Evolutionary conservation across 2,888 invertebrate genomes (phyloP), one percentile per base, ranked within the genome.

Genomic region (Empis livida): DNA sequence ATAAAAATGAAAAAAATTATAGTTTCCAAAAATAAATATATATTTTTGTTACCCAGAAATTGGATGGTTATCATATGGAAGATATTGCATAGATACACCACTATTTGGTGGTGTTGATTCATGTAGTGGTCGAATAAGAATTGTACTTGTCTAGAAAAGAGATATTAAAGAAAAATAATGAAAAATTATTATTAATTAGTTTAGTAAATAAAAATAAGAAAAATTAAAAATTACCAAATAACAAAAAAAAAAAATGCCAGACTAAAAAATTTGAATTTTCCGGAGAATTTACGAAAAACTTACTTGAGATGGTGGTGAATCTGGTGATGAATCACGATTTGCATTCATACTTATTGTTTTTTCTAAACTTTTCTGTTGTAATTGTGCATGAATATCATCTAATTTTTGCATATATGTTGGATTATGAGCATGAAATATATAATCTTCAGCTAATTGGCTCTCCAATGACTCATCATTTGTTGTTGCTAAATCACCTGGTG

Each of bases 241-340:
- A 3, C 5, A 32, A 32, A 32, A 32, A 13, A 32, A 32, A 32
- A 32, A 4, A 32, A 32, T 32, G 32, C 10, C 3, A 32, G 35
- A 35, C 5, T n/a, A n/a, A 13, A 35, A 13, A 13, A 32, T 32
- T 32, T n/a, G n/a, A 35, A 35, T 13, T n/a, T n/a, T 13, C n/a
- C n/a, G n/a, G n/a, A n/a, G n/a, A n/a, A n/a, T n/a, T n/a, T n/a
- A n/a, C n/a, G n/a, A n/a, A n/a, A n/a, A n/a, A 35, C 3, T 30
- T 52, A 70, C 70, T 60, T 70, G 69, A 10, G 68, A 68, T 37
- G 67, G 66, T 27, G 70, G 70, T 14, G 69, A 69, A 45, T 70
- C 69, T 1, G 69, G 69, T 11, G 69, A 66, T 4, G 65, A 62
- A 51, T 67, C 67, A 38, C 62, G 60, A 43, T 46, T 51, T 14